Base-by-base conservation (phyloP, 2,797 vertebrate species). In the Mus spretus region DNA sequence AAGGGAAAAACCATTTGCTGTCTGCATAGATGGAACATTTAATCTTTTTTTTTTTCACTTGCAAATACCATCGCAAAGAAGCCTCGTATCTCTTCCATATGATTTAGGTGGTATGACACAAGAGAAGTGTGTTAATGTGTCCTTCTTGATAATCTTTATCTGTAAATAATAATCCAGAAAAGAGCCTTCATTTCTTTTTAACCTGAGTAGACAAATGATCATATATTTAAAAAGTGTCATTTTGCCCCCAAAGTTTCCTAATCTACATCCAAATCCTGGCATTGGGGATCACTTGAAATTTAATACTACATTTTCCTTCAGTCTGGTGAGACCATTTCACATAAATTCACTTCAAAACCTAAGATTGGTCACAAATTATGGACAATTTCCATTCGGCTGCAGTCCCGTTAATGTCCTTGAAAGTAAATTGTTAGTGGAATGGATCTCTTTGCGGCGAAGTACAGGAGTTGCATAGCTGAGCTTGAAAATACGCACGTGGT, bases 261-360 rank as follows among this genome's bases (percentile, higher is more conserved):
- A 87, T 93, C n/a, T 92, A 80, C 20, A 72, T 86, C 47, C 81
- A 40, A 72, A 91, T 79, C 50, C 72, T 67, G 94, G 24, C 53
- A 61, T 1, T 83, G 47, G 19, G 50, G 28, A 90, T 80, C 74
- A 92, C 31, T 96, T 91, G 13, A 26, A 65, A 74, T 55, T 89
- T 77, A 47, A 95, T 44, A 85, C 61, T 90, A 6, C 67, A 34
- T 92, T 90, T 96, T 84, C 9, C 24, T 91, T 92, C 53, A 90
- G 22, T 81, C 59, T 84, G 40, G 22, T 90, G 92, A 72, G 55
- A n/a, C 8, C 4, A 14, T 95, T 89, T 94, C 78, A 92, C 20
- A 78, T 78, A 89, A 93, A 86, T 89, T 82, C 44, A 50, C 79
- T n/a, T 82, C 61, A 94, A 84, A 3, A 47, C 31, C 19, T 2